phyloP scores from a whole-genome alignment of 64 coral and sea anemone genomes.

The Stylophora pistillata region DNA sequence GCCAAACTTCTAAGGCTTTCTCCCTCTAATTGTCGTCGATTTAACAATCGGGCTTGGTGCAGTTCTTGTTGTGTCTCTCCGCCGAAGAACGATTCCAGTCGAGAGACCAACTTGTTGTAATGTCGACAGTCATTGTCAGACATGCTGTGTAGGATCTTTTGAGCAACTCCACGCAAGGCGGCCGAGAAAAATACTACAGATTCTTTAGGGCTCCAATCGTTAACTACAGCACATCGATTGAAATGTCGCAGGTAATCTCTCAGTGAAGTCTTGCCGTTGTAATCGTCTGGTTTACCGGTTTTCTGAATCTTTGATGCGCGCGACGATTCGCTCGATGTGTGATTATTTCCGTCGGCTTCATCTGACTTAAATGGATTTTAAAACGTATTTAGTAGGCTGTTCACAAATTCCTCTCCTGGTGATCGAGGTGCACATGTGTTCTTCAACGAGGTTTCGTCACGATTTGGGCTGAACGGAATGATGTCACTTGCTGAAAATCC shows the following conservation, averaged over 20 bases:
- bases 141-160: constrained; percentile 25
- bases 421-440: too few relatives aligned
- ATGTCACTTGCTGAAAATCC: too few relatives aligned
- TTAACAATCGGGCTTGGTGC: constrained; percentile 25
- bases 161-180: not conserved
- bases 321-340: too few relatives aligned
- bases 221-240: constrained; percentile 2
- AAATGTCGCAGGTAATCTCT: constrained; percentile 32
- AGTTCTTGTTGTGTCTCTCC: constrained; percentile 42
- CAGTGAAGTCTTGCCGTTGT: not conserved
- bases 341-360: too few relatives aligned
- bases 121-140: not conserved
- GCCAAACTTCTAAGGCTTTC: constrained; percentile 32
- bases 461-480: too few relatives aligned
- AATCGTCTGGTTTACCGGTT: constrained; percentile 23
- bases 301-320: not conserved
- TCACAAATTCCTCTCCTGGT: too few relatives aligned
- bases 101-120: constrained; percentile 29
- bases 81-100: constrained; percentile 24
- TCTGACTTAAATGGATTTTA: too few relatives aligned
- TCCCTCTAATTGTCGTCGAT: constrained; percentile 25
- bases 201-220: constrained; percentile 25
- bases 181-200: constrained; percentile 24
- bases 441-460: too few relatives aligned
- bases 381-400: too few relatives aligned